These are phyloP conservation scores for Tanytarsus gracilentus DNA, from an alignment of 2,888 invertebrate genomes.

Conservation along the genomic window DNA sequence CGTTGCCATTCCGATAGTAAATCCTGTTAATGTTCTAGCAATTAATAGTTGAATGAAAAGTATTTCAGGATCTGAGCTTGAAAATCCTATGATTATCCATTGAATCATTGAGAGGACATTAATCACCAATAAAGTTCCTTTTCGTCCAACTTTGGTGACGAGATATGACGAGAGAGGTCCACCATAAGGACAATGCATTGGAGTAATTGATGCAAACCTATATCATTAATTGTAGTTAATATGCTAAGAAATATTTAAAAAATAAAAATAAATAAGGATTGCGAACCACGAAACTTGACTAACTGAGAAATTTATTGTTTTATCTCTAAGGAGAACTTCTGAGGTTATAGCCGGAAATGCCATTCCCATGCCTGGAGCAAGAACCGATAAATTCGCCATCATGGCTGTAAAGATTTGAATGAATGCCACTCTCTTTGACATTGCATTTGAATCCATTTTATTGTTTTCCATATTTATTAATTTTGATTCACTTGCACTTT, in stretches of 20 bases:
- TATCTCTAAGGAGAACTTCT: slow-evolving; percentile 30
- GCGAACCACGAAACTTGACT: slow-evolving; percentile 41
- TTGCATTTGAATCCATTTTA: too few relatives aligned
- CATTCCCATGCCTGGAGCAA: slow-evolving; percentile 39
- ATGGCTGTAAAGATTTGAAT: slow-evolving; percentile 37
- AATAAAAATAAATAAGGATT: slow-evolving; percentile 34
- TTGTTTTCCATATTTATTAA: too few relatives aligned
- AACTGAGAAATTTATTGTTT: slow-evolving; percentile 34
- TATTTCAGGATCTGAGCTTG: slow-evolving; percentile 2
- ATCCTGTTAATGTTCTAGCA: slow-evolving; percentile 1
- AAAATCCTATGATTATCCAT: slow-evolving; percentile 18
- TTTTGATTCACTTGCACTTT: too few relatives aligned
- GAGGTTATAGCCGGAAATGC: slow-evolving; percentile 39
- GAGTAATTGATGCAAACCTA: slow-evolving; percentile 22
- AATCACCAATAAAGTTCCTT: slow-evolving; percentile 13
- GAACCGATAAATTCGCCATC: slow-evolving; percentile 39
- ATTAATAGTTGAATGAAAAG: slow-evolving; percentile 19
- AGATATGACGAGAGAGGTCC: slow-evolving; percentile 7
- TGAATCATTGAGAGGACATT: slow-evolving; percentile 4
- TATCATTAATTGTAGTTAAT: background rate
- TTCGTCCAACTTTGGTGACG: slow-evolving; percentile 3
- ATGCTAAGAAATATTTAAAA: background rate
- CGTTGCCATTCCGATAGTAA: slow-evolving; percentile 23
- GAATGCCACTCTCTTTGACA: too few relatives aligned
- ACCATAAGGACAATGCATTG: slow-evolving; percentile 19